Evolutionary conservation across 2,113 vertebrate genomes (phyloP).

Genomic region (Hymenochirus boettgeri): DNA sequence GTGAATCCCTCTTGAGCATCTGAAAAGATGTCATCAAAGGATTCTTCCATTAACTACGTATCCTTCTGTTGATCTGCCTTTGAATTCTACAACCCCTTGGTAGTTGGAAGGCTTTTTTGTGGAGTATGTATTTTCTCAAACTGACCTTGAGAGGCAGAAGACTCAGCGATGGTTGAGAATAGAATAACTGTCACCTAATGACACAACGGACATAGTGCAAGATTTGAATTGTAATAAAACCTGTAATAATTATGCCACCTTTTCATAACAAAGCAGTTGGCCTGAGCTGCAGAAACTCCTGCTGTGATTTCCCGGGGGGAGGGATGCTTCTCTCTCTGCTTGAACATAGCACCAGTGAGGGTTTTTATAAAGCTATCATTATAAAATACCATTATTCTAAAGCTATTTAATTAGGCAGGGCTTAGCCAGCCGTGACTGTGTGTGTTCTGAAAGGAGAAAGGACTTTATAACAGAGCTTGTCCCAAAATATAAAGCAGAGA

Average conservation of each 20-base stretch:
- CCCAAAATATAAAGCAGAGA: conserved; percentile 31
- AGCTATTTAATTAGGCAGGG: conserved; percentile 43
- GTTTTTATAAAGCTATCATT: conserved; percentile 44
- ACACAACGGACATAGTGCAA: conserved; percentile 36
- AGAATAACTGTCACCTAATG: conserved; percentile 40
- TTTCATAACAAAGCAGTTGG: conserved; percentile 41
- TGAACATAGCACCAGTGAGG: conserved; percentile 35
- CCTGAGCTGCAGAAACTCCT: conserved; percentile 34
- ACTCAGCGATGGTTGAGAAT: conserved; percentile 27
- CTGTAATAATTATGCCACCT: conserved; percentile 41
- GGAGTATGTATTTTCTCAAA: not conserved
- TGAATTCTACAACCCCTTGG: conserved; percentile 1
- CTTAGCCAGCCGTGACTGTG: conserved; percentile 40
- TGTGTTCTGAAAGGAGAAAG: conserved; percentile 28
- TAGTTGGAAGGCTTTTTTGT: not conserved
- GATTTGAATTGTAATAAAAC: conserved; percentile 41
- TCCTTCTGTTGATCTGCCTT: too few species aligned
- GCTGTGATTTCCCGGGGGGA: conserved; percentile 43
- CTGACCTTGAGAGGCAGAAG: conserved; percentile 33
- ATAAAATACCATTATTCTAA: conserved; percentile 44
- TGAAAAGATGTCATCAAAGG: too few species aligned
- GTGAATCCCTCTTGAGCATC: too few species aligned
- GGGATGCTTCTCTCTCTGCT: conserved; percentile 36
- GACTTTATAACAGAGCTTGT: conserved; percentile 30
- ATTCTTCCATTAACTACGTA: too few species aligned